Base-by-base conservation (phyloP, 2,113 vertebrate genomes). In the Oncorhynchus tshawytscha region DNA sequence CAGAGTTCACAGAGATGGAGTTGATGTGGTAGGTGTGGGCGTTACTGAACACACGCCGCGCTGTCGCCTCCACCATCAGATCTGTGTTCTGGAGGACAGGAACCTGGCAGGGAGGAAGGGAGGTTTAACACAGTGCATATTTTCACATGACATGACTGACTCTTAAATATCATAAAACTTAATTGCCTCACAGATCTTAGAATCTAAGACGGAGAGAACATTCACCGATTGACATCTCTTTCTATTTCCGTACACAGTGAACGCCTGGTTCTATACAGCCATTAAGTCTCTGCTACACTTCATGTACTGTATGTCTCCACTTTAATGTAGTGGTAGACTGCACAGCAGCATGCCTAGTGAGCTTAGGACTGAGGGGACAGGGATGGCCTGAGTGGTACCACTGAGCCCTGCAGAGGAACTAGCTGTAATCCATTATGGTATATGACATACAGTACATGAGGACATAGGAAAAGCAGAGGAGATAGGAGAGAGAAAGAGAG, bases 1-100 rank as follows among this genome's bases (percentile, higher is more conserved):
- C 97, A 0, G 96, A 97, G 93, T 98, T 98, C 91, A 98, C 96
- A 0, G 97, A 98, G 92, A 98, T 98, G 91, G 96, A 98, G 93
- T 98, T 98, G 94, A 98, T 98, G 92, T 98, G 96, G 91, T 98
- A 98, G 3, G 96, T 98, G 82, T 98, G 97, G 0, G 97, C 96
- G 0, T 98, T 98, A 92, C 96, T 96, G 75, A 97, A 98, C 8
- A 97, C 94, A 67, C 97, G 91, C 48, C 96, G 90, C 0, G 97
- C 96, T 22, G 95, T 97, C 65, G 97, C 97, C 87, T 98, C 97
- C 74, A 98, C 97, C 97, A 98, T 98, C 88, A 98, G 88, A 88
- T 98, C 97, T 96, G 97, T 98, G 68, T 96, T 96, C 94, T 96
- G 95, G 69, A 99, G 91, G 79, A 98, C 95, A 0, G 96, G 96